Base-by-base conservation (phyloP, 2,113 vertebrate species). In the Cephalopterus ornatus region DNA sequence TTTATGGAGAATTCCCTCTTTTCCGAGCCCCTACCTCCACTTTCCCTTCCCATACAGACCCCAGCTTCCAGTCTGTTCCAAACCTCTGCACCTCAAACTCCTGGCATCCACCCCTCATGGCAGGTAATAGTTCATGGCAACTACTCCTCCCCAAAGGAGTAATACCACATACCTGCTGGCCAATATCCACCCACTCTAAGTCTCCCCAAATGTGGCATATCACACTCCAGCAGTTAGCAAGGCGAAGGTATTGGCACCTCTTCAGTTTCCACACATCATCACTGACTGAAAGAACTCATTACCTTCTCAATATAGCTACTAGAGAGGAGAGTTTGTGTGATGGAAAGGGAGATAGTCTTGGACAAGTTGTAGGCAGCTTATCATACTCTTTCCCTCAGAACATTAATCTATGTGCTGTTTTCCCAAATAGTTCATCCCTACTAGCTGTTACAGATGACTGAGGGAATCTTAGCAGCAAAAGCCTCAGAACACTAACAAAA, bases 231-330 rank as follows among this genome's bases (percentile, higher is more conserved):
- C 49, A 44, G 30, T 53, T 9, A 76, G 58, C 63, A 66, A 58
- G 21, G 68, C 6, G 2, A 73, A 90, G 16, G 33, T 70, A 53
- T 4, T 87, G 93, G 92, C 85, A 89, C 14, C 37, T 85, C 78
- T 50, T 92, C 88, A 88, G 68, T 42, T 90, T 91, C 84, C 79
- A 90, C 92, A 92, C 72, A 80, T 86, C 67, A 66, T 63, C 79
- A 77, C 28, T 0, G 1, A 52, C 58, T 42, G 37, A 56, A 74
- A 62, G 33, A 71, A 84, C 77, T 39, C 33, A 24, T 52, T 74
- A 70, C 72, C 15, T 66, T 77, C 49, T 49, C 7, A 1, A 28
- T 18, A 81, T 0, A 73, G n/a, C 53, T 83, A 42, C 67, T 50
- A 44, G 42, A 82, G 30, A 67, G 33, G 19, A 55, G 32, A 88